Evolutionary conservation across 2,888 invertebrate species (phyloP), one percentile per base, ranked within the genome.

Genomic region (Cylloceria caligata): DNA sequence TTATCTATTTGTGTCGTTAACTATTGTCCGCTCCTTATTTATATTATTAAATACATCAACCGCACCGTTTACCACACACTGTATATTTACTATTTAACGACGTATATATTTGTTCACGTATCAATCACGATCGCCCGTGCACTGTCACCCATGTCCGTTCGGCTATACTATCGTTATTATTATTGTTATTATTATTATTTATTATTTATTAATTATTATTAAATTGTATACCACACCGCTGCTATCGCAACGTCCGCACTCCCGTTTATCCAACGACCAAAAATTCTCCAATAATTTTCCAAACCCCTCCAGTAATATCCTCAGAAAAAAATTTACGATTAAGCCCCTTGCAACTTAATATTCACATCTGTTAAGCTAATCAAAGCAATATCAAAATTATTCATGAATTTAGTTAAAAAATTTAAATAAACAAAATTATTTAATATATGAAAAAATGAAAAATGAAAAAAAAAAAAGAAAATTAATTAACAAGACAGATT

Each of bases 191-290:
- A 55, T 69, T 68, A 68, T 68, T 68, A 68, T 77, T 47, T 69
- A 49, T 78, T 74, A 68, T 71, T 39, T 69, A 71, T 36, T 73
- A 49, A 62, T 81, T 68, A 45, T 77, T 72, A 81, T 73, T 62
- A 24, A 76, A 74, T 36, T 77, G 67, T 77, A 55, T 34, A 68
- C 74, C 81, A 78, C 81, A 81, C 74, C 76, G 84, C 81, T 85
- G 84, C 83, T 85, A 72, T 80, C 80, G 83, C 81, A 81, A 83
- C 80, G 75, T 81, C 65, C 64, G 73, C 75, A 76, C 69, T 69
- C 73, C 24, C 47, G 57, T 73, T 76, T 75, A 57, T 78, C 57
- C 65, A 52, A 47, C 55, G 21, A 45, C 55, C 67, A 74, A 52
- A 52, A 62, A 64, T 24, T 7, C 9, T 55, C 49, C 72, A 24